phyloP scores from a whole-genome alignment of 2,113 vertebrate species.

The Uropsilus gracilis region DNA sequence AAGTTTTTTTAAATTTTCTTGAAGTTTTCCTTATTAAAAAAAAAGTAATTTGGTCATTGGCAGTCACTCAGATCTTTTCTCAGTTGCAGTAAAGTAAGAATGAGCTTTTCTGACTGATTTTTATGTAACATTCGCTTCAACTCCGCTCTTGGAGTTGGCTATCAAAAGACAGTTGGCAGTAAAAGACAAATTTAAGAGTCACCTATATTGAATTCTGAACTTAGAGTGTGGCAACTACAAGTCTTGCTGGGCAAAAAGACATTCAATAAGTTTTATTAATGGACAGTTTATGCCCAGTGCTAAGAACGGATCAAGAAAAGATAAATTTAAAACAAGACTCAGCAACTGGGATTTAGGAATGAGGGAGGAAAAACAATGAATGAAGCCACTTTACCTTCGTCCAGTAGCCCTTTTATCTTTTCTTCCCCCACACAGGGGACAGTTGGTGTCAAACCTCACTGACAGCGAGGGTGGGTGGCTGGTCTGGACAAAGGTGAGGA shows the following conservation, averaged over 20 bases:
- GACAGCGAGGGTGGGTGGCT: neutral
- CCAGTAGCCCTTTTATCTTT: neutral
- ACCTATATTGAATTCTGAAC: neutral
- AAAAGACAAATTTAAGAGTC: neutral
- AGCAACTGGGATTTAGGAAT: neutral
- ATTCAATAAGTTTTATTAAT: neutral
- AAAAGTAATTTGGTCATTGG: neutral
- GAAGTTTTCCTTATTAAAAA: neutral
- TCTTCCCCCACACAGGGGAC: neutral
- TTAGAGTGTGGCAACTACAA: neutral
- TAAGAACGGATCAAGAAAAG: neutral
- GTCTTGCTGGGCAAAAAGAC: neutral
- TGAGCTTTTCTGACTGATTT: neutral
- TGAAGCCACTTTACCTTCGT: neutral
- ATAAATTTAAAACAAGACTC: neutral
- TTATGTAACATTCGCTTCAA: neutral
- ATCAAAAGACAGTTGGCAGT: neutral
- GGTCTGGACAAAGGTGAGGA: neutral
- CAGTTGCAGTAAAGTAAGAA: neutral
- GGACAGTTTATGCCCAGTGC: neutral
- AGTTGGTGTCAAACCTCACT: neutral
- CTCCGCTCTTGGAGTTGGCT: neutral
- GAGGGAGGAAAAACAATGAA: neutral
- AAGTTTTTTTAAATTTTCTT: neutral
- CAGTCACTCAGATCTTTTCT: neutral